Evolutionary conservation across 1,140 invertebrate species (phyloP).

Genomic region (Rhizoglyphus robini): DNA sequence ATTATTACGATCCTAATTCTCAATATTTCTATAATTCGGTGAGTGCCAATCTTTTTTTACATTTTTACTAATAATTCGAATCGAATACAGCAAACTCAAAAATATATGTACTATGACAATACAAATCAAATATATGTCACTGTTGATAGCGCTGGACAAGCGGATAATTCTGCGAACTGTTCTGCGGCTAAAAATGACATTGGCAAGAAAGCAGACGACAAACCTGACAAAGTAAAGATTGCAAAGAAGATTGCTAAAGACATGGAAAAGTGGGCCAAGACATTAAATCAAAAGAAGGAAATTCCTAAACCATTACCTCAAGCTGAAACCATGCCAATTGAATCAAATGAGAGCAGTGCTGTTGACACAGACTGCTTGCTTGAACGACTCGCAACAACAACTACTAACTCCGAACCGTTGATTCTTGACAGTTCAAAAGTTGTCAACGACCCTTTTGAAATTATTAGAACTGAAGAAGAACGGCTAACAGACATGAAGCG

Average conservation of each 20-base stretch:
- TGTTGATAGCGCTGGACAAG: constrained; percentile 34
- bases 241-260: constrained; percentile 95
- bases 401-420: no score
- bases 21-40: constrained; percentile 74
- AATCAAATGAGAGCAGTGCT: constrained; percentile 40
- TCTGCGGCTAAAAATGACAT: neutral
- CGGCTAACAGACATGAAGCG: constrained; percentile 69
- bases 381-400: neutral
- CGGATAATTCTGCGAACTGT: neutral
- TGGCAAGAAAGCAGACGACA: neutral
- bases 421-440: neutral
- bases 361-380: no score
- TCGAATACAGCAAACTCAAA: constrained; percentile 43
- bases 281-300: constrained; percentile 45
- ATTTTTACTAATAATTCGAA: neutral
- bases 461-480: constrained; percentile 36
- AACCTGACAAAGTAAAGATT: constrained; percentile 75
- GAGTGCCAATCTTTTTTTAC: neutral
- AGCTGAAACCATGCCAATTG: constrained; percentile 25
- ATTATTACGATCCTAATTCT: constrained; percentile 90
- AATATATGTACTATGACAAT: constrained; percentile 91
- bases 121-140: constrained; percentile 62
- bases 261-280: constrained; percentile 94
- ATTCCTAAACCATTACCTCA: constrained; percentile 19
- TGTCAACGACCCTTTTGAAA: constrained; percentile 23